Conservation (phyloP, 2,888 invertebrate genomes). For the Trachelus stipa region DNA sequence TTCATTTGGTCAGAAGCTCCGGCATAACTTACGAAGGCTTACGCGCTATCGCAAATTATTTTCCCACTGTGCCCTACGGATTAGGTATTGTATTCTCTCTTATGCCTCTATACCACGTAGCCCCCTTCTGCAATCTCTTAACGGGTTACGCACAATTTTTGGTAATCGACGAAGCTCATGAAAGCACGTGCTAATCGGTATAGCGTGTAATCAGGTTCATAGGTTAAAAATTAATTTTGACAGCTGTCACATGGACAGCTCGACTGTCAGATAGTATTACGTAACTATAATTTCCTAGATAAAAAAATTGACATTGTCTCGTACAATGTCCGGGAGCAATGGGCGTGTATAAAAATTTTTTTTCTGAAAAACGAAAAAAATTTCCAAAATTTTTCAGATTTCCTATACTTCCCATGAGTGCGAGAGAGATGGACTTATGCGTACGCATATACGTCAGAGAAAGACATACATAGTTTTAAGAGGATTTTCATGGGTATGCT, state of each 20-base stretch:
- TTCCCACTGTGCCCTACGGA: slow-evolving; percentile 43
- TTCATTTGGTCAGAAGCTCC: slow-evolving; percentile 43
- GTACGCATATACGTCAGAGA: neutral
- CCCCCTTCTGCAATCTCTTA: neutral
- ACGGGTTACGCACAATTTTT: slow-evolving; percentile 24
- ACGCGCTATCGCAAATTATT: slow-evolving; percentile 53
- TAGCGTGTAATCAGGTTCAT: neutral
- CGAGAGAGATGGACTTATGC: neutral
- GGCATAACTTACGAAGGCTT: slow-evolving; percentile 53
- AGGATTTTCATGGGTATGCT: neutral
- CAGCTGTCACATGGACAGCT: no score
- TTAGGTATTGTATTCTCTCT: slow-evolving; percentile 22
- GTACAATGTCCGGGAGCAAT: neutral
- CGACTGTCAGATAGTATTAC: neutral
- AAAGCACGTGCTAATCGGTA: neutral
- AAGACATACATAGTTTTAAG: neutral
- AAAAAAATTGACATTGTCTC: neutral
- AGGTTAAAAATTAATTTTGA: neutral
- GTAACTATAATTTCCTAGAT: neutral
- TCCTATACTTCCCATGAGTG: neutral
- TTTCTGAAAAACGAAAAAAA: neutral
- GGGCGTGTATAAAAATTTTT: neutral
- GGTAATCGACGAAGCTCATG: neutral
- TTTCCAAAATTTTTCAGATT: neutral
- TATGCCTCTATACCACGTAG: slow-evolving; percentile 20